These are phyloP conservation scores for Sebastolobus alascanus DNA, from an alignment of 2,797 vertebrate species.

Conservation along the genomic window DNA sequence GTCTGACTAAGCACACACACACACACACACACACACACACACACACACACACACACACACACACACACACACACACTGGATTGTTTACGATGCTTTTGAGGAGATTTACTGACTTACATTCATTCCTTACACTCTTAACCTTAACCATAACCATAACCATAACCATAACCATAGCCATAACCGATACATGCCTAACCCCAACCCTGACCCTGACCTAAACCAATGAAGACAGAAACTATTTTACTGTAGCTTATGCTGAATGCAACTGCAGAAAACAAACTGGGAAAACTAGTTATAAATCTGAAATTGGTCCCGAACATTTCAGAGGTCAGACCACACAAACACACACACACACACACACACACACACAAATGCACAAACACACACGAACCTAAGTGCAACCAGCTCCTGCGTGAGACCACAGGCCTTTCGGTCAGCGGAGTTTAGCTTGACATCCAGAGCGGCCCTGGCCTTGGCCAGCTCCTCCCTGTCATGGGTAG, in stretches of 20 bases:
- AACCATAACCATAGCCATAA: conserved; percentile 37
- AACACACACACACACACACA: conserved; percentile 59
- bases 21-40: conserved; percentile 23
- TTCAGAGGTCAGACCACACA: conserved; percentile 53
- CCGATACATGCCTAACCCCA: conserved; percentile 23
- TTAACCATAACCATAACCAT: not conserved
- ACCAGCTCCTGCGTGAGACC: conserved; percentile 82
- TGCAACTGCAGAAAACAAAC: conserved; percentile 40
- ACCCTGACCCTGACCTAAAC: conserved; percentile 23
- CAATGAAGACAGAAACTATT: conserved; percentile 5
- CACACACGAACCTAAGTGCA: conserved; percentile 80
- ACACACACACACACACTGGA: conserved; percentile 27
- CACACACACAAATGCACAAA: conserved; percentile 63
- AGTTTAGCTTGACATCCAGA: conserved; percentile 83
- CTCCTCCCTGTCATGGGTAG: conserved; percentile 79
- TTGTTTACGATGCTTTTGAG: conserved; percentile 47
- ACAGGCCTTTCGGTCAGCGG: conserved; percentile 81
- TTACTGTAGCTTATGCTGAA: conserved; percentile 23
- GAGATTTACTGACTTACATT: conserved; percentile 32
- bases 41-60: too few species aligned
- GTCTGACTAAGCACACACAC: conserved; percentile 52
- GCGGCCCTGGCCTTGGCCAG: conserved; percentile 82
- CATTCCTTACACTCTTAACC: conserved; percentile 22
- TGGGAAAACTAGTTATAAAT: conserved; percentile 37
- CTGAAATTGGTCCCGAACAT: conserved; percentile 30